These are phyloP conservation scores for Ochropleura plecta DNA, from an alignment of 2,888 invertebrate genomes.

Conservation along the genomic window DNA sequence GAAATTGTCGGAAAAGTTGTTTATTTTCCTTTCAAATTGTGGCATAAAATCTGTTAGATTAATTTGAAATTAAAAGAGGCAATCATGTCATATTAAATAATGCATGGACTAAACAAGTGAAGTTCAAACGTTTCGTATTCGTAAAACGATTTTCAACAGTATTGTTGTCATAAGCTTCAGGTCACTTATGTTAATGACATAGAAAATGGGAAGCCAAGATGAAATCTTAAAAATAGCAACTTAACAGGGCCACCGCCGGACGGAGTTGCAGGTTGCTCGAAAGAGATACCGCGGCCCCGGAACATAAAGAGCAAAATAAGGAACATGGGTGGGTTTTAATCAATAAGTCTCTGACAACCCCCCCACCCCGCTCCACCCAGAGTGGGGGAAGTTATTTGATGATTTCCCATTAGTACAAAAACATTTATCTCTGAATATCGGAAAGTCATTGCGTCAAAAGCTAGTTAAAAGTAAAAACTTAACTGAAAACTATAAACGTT, in stretches of 20 bases:
- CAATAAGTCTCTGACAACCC: no score
- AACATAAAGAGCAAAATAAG: no score
- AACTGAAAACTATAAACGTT: no score
- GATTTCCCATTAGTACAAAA: no score
- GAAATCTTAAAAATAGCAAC: not conserved
- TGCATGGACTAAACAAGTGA: not conserved
- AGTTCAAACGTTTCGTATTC: not conserved
- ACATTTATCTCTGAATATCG: not conserved
- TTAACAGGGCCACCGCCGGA: no score
- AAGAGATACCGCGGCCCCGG: no score
- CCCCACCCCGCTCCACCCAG: no score
- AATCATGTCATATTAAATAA: not conserved
- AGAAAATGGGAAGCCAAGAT: not conserved
- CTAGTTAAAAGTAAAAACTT: no score
- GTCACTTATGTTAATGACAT: not conserved
- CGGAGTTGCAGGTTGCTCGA: no score
- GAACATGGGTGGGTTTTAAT: no score
- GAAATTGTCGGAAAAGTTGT: conserved; percentile 6
- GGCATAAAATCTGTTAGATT: not conserved
- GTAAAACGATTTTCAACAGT: not conserved
- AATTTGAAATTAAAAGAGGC: not conserved
- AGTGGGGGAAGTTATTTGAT: no score
- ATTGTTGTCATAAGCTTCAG: not conserved
- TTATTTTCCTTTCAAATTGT: not conserved
- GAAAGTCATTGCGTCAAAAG: not conserved